A percentile compares a stretch with the other conserved stretches of the same genome.
phyloP scores from a whole-genome alignment of 2,797 vertebrate genomes.

The Enoplosus armatus region DNA sequence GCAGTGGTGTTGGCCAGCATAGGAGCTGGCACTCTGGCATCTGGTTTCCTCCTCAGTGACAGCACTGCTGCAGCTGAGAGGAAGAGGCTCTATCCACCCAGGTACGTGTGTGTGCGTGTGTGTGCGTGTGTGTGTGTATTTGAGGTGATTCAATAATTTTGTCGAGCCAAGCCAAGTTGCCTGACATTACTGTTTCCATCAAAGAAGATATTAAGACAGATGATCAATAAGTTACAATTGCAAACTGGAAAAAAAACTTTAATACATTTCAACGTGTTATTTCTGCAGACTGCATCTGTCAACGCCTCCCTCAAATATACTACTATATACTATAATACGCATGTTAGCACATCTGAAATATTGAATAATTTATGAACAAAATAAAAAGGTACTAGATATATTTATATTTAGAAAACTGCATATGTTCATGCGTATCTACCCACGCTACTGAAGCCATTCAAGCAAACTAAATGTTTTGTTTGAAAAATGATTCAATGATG shows the following conservation, averaged over 20 bases:
- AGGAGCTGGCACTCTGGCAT: slow-evolving; percentile 86
- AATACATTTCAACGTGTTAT: background rate
- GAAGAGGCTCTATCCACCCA: slow-evolving; percentile 89
- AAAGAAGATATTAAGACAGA: background rate
- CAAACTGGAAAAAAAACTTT: too few relatives aligned
- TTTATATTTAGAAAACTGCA: background rate
- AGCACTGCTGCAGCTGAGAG: slow-evolving; percentile 79
- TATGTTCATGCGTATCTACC: background rate
- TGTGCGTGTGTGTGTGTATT: background rate
- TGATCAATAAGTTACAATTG: background rate
- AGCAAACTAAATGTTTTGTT: background rate
- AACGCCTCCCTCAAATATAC: background rate
- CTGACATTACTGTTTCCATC: background rate
- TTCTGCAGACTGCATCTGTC: background rate
- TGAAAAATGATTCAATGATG: too few relatives aligned
- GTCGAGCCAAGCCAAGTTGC: background rate
- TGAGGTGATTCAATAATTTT: background rate
- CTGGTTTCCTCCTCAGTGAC: slow-evolving; percentile 87
- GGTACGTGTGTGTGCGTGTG: slow-evolving; percentile 74
- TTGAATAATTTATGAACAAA: background rate
- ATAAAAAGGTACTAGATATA: background rate
- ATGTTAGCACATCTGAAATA: background rate
- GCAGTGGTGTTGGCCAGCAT: slow-evolving; percentile 87
- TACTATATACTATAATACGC: too few relatives aligned
- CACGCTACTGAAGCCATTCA: background rate